Evolutionary conservation across 1,140 invertebrate species (phyloP), one percentile per base, ranked within the genome.

Genomic region (Bombus pascuorum): DNA sequence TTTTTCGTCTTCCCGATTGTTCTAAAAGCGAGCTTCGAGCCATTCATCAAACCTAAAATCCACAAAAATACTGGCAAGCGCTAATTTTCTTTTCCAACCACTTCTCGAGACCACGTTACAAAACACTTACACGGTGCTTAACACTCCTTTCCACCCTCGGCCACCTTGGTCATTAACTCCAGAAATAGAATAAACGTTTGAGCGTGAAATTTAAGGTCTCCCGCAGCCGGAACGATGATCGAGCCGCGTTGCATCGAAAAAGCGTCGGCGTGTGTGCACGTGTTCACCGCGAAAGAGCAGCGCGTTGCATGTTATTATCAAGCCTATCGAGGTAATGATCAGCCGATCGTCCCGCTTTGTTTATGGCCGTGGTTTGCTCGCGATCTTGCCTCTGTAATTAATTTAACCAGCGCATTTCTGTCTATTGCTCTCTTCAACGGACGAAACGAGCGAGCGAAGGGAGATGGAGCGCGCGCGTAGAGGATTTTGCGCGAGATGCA

Each of bases 241-340:
- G 34, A 75, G 70, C 75, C 68, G 77, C 57, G 34, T 77, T 76
- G 34, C 34, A 82, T 42, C 71, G 66, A 47, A 18, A 39, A 85
- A 82, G 77, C 73, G 76, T 82, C 70, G 87, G 84, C 73, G 74
- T 70, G 79, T 71, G 59, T 62, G 87, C 92, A 91, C 91, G 90
- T 92, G 91, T 87, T n/a, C 28, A 18, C 28, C 15, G 39, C 2
- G 37, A 28, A 34, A 28, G 87, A 44, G 53, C 62, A 39, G 13
- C 22, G 37, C 59, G 81, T 78, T 86, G 92, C 91, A 92, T 93
- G 91, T 92, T 93, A 94, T 93, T 93, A 93, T 92, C 91, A 85
- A 73, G 88, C 42, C 86, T 91, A 91, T 89, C 85, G 78, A 80
- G 75, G 85, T 94, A 93, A 94, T 92, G 90, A 93, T 90, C 88